Evolutionary conservation across 2,888 invertebrate genomes (phyloP).

Genomic region (Trichogramma evanescens): DNA sequence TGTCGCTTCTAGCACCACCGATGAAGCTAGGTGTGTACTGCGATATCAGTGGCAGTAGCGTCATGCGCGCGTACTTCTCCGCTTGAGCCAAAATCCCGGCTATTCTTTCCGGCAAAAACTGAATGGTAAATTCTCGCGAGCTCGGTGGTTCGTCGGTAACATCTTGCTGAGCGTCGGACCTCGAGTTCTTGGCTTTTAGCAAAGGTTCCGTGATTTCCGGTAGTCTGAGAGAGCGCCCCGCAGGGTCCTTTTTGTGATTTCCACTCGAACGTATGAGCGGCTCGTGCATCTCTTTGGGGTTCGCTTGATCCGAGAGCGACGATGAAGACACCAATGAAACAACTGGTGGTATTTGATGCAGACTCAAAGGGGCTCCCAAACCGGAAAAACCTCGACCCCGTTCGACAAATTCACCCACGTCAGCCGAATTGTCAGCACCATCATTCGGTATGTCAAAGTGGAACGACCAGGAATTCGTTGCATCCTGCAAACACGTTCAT

Average conservation of each 20-base stretch:
- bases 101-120: conserved; percentile 70
- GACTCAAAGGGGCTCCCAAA: conserved; percentile 4
- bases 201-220: conserved; percentile 63
- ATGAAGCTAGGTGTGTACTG: conserved; percentile 69
- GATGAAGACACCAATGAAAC: not conserved
- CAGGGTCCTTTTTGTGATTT: conserved; percentile 34
- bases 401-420: conserved; percentile 29
- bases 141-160: conserved; percentile 36
- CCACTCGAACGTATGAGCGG: conserved; percentile 59
- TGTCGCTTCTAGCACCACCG: conserved; percentile 43
- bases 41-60: conserved; percentile 68
- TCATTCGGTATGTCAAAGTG: conserved; percentile 35
- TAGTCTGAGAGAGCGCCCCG: conserved; percentile 38
- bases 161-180: conserved; percentile 38
- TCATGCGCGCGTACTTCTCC: conserved; percentile 73
- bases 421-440: conserved; percentile 40
- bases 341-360: not conserved
- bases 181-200: conserved; percentile 50
- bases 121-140: conserved; percentile 56
- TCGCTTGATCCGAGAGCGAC: not conserved
- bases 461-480: conserved; percentile 36
- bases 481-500: conserved; percentile 6
- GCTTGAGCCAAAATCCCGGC: conserved; percentile 75
- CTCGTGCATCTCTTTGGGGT: conserved; percentile 57
- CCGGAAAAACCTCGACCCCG: conserved; percentile 41